Percentiles rank a stretch among this genome's conserved stretches.
Evolutionary conservation across 2,113 vertebrate genomes (phyloP).

Genomic region (Ranitomeya variabilis): DNA sequence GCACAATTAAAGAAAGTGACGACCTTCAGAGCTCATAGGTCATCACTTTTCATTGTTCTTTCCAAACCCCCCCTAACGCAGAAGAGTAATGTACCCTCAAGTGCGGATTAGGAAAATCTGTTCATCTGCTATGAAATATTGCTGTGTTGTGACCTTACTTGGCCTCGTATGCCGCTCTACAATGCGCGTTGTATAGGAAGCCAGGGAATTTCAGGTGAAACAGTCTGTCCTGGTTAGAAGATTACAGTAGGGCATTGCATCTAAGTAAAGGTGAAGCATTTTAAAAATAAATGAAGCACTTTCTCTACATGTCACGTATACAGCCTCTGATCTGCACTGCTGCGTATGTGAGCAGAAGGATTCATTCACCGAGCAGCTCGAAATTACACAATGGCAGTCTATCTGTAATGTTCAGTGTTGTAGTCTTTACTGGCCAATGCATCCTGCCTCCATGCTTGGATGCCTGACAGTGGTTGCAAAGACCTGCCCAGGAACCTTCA

Average conservation of each 20-base stretch:
- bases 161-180: slow-evolving; percentile 8
- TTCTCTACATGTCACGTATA: slow-evolving; percentile 21
- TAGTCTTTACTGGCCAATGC: neutral
- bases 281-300: slow-evolving; percentile 45
- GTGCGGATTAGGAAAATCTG: slow-evolving; percentile 34
- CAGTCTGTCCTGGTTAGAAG: slow-evolving; percentile 40
- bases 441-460: no score
- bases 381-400: neutral
- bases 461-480: no score
- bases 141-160: slow-evolving; percentile 44
- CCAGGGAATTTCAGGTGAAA: slow-evolving; percentile 40
- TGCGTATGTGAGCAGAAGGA: slow-evolving; percentile 1
- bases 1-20: neutral
- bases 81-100: slow-evolving; percentile 12
- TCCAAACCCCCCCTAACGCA: slow-evolving; percentile 33
- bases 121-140: slow-evolving; percentile 39
- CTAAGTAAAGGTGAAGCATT: slow-evolving; percentile 40
- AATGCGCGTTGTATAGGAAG: slow-evolving; percentile 29
- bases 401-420: neutral
- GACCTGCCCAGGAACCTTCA: neutral
- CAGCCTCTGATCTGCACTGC: slow-evolving; percentile 14
- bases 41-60: slow-evolving; percentile 9
- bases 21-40: neutral
- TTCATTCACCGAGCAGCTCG: neutral
- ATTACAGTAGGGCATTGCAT: slow-evolving; percentile 11